Base-by-base conservation (phyloP, 2,888 invertebrate genomes). In the Patella pellucida region DNA sequence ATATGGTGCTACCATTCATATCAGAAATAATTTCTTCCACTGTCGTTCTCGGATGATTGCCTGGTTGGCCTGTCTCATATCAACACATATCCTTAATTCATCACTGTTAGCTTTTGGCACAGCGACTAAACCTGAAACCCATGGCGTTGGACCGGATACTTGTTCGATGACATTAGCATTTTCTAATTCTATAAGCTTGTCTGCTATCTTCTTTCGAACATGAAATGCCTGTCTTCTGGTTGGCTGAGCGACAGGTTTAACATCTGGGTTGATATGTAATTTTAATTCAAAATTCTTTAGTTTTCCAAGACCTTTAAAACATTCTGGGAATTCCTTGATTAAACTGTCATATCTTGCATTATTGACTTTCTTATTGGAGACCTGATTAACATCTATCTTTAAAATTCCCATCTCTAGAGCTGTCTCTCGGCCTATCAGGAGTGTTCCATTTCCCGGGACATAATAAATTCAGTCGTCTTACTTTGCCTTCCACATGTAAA, bases 71-170 rank as follows among this genome's bases (percentile, higher is more conserved):
- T n/a, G 56, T 11, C n/a, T 56, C 56, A 56, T 56, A 56, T 56
- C 56, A n/a, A 56, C 56, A 56, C 11, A 56, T 19, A 56, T 1
- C 19, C 56, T 56, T 16, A 56, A n/a, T 19, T 56, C 56, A 56
- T 56, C 56, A n/a, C n/a, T 7, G 19, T 56, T 56, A 11, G 56
- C 56, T 56, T 56, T 56, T 9, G 56, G 56, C 1, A 56, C 56
- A 16, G 77, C 76, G 3, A 83, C 80, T 4, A 80, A 70, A 27
- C 80, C 80, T 1, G 56, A 56, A 19, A 56, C 19, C 56, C 56
- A 56, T 11, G 62, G 62, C 2, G 62, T 62, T 62, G 62, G 62
- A 19, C 62, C 62, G 11, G n/a, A 19, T 14, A 62, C 62, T 62
- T 12, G 11, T 62, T 62, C 62, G 23, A 62, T 62, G 1, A 62